Base-by-base conservation (phyloP, 2,113 vertebrate genomes). In the Phoxinus phoxinus region DNA sequence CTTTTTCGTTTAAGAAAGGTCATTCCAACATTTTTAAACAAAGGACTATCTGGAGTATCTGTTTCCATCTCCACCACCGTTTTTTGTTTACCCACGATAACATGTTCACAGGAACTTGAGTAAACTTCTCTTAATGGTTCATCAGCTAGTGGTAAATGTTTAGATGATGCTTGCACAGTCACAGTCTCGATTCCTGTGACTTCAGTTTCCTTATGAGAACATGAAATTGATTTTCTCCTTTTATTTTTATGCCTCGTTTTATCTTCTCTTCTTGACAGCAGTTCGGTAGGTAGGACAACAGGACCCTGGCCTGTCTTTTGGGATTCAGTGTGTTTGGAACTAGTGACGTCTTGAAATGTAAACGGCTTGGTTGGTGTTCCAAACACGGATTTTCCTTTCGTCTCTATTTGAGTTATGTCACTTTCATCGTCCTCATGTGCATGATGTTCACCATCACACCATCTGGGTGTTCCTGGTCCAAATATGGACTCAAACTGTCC, bases 1-100 rank as follows among this genome's bases (percentile, higher is more conserved):
- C 21, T 21, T 87, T 48, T 76, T 76, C n/a, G 83, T 59, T 81
- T 87, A 19, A 86, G 46, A 27, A 65, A 82, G 8, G 12, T 84
- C 17, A 65, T 9, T 30, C 30, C 82, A 44, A 23, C 58, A 51
- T 46, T 48, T 48, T 25, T 81, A 86, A 88, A 88, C 76, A 86
- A 21, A 12, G 81, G 84, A 11, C 10, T 77, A 2, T 86, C 56
- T 37, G 21, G 21, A 23, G 3, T 1, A 2, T 25, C 72, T 9
- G 51, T 71, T 63, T 81, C 69, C 6, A 15, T 61, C 44, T 73
- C 53, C 9, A 44, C n/a, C 25, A 19, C 51, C 13, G 0, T 3
- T 74, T 53, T 53, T 21, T 69, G 71, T 23, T 17, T 30, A 27
- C 46, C 76, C 17, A n/a, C 11, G 3, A 25, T 59, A 1, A 59